A percentile compares a stretch with the other conserved stretches of the same genome.
These are phyloP conservation scores for Volucella inflata DNA, from an alignment of 2,888 invertebrate species.

Conservation along the genomic window DNA sequence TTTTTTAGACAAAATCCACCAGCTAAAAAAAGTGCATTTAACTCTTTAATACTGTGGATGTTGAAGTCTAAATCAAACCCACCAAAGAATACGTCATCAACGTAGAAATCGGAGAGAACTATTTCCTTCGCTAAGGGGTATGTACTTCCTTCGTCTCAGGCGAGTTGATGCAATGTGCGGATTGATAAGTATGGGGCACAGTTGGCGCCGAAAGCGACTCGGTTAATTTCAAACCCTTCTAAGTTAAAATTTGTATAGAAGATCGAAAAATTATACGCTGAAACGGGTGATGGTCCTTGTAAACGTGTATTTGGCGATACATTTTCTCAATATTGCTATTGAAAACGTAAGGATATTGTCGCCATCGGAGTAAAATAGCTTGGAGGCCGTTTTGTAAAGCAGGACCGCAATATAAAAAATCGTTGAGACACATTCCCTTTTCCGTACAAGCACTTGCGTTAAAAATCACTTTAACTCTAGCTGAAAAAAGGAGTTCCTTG, in stretches of 20 bases:
- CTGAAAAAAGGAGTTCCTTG: conserved; percentile 26
- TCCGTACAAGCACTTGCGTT: conserved; percentile 41
- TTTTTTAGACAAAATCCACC: conserved; percentile 34
- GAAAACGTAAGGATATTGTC: conserved; percentile 64
- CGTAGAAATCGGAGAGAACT: conserved; percentile 40
- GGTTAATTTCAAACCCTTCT: conserved; percentile 56
- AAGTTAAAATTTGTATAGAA: conserved; percentile 26
- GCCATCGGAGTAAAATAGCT: conserved; percentile 39
- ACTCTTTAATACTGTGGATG: neutral
- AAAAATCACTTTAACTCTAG: conserved; percentile 46
- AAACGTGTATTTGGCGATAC: conserved; percentile 76
- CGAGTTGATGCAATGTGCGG: conserved; percentile 57
- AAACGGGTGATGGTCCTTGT: conserved; percentile 59
- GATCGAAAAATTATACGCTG: conserved; percentile 75
- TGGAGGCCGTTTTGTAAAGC: conserved; percentile 74
- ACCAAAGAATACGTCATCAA: too few species aligned
- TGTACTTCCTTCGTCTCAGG: conserved; percentile 46
- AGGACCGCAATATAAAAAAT: conserved; percentile 76
- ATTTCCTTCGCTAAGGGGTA: conserved; percentile 62
- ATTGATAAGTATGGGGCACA: conserved; percentile 34
- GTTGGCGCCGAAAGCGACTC: conserved; percentile 73
- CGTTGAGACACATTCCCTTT: neutral
- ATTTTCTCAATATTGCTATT: conserved; percentile 77
- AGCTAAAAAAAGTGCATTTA: conserved; percentile 1
- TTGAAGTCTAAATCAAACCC: neutral